Conservation (phyloP, 2,888 invertebrate genomes). For the Ametastegia equiseti region DNA sequence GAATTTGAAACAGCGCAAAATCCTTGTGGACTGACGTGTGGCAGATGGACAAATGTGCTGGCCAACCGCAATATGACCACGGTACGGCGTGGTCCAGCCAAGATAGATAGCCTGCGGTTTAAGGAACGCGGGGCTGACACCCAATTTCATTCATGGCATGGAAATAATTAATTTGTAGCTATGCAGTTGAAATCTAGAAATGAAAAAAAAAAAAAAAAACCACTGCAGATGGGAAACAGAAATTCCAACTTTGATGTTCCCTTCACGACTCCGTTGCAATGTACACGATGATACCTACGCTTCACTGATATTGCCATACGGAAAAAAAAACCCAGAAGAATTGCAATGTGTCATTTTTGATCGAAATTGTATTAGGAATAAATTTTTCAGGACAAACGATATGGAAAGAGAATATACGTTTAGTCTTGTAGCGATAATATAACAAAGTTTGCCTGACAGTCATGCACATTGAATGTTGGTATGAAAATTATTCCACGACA, state of each 20-base stretch:
- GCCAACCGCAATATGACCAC: conserved; percentile 39
- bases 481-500: not conserved
- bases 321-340: no score
- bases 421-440: not conserved
- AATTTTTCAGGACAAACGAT: no score
- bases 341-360: no score
- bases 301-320: no score
- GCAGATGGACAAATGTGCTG: conserved; percentile 26
- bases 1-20: conserved; percentile 30
- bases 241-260: not conserved
- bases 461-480: not conserved
- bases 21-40: conserved; percentile 10
- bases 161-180: not conserved
- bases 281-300: no score
- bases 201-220: not conserved
- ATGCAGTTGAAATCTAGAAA: not conserved
- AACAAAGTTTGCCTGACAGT: not conserved
- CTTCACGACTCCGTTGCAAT: no score
- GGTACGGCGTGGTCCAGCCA: conserved; percentile 14
- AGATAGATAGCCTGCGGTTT: conserved; percentile 41
- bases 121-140: conserved; percentile 26
- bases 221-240: not conserved
- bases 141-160: conserved; percentile 21
- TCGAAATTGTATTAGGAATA: no score
- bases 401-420: not conserved